Percentiles rank a stretch among this genome's conserved stretches.
These are phyloP conservation scores for Trididemnum miniatum DNA, from an alignment of 23 tunicate genomes.

Conservation along the genomic window DNA sequence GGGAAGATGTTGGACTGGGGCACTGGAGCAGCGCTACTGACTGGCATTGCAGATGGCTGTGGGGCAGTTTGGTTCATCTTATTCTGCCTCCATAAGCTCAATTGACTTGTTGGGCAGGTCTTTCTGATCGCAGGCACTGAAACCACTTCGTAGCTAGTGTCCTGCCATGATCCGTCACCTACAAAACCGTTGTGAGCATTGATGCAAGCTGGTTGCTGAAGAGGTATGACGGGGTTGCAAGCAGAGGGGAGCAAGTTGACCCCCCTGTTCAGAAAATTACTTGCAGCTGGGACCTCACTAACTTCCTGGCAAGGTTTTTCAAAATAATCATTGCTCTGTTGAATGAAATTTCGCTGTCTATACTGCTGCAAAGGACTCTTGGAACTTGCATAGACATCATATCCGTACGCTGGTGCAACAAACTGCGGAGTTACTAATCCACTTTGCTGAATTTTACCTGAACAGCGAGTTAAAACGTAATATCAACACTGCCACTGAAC, in stretches of 20 bases:
- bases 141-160: background rate
- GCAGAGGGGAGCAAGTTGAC: background rate
- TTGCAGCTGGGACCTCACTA: background rate
- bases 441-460: conserved; percentile 16
- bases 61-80: conserved; percentile 52
- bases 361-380: conserved; percentile 76
- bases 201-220: conserved; percentile 10
- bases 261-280: background rate
- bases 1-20: conserved; percentile 15
- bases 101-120: conserved; percentile 56
- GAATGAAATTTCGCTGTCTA: conserved; percentile 56
- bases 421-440: background rate
- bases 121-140: conserved; percentile 1
- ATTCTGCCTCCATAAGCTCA: conserved; percentile 50
- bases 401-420: conserved; percentile 22
- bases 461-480: too few species aligned
- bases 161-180: conserved; percentile 67
- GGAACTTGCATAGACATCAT: conserved; percentile 23
- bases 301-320: conserved; percentile 38
- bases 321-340: conserved; percentile 32
- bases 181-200: conserved; percentile 15
- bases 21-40: conserved; percentile 5
- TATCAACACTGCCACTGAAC: too few species aligned
- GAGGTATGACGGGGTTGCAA: conserved; percentile 2
- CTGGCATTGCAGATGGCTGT: conserved; percentile 29